Percentiles rank a stretch among this genome's conserved stretches.
These are phyloP conservation scores for Platycercus adscitus DNA, from an alignment of 2,113 vertebrate genomes.

Conservation along the genomic window DNA sequence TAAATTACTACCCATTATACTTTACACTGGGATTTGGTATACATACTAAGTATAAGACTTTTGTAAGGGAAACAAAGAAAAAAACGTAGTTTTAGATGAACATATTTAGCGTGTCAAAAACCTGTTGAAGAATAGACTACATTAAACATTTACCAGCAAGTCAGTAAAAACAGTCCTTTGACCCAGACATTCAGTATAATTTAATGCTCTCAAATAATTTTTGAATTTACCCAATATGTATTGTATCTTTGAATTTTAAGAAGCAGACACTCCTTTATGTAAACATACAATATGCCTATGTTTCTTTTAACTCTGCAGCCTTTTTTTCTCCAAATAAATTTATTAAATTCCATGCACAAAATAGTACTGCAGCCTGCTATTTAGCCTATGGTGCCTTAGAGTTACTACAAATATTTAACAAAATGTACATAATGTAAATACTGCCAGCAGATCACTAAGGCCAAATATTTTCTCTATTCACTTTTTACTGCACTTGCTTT, in stretches of 20 bases:
- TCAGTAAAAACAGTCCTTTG: constrained; percentile 63
- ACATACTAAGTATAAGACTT: constrained; percentile 65
- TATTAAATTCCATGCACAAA: constrained; percentile 79
- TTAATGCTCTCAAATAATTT: constrained; percentile 68
- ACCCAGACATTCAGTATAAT: constrained; percentile 55
- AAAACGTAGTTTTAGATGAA: constrained; percentile 72
- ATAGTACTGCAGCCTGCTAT: constrained; percentile 81
- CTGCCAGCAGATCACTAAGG: constrained; percentile 83
- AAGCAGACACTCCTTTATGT: constrained; percentile 64
- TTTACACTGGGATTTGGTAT: constrained; percentile 66
- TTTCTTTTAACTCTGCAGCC: constrained; percentile 66
- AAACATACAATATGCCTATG: constrained; percentile 65
- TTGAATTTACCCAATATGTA: constrained; percentile 45
- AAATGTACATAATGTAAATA: constrained; percentile 88
- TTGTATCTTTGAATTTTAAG: constrained; percentile 63
- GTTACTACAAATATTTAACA: constrained; percentile 84
- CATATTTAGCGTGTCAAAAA: constrained; percentile 65
- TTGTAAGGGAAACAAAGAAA: constrained; percentile 45
- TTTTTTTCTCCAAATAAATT: constrained; percentile 59
- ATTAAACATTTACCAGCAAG: constrained; percentile 68
- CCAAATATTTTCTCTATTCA: constrained; percentile 91
- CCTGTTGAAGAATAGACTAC: constrained; percentile 58
- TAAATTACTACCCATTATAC: constrained; percentile 60
- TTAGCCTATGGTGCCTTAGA: constrained; percentile 89
- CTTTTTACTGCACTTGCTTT: constrained; percentile 88